phyloP scores from a whole-genome alignment of 2,797 vertebrate species.

The Erpetoichthys calabaricus region DNA sequence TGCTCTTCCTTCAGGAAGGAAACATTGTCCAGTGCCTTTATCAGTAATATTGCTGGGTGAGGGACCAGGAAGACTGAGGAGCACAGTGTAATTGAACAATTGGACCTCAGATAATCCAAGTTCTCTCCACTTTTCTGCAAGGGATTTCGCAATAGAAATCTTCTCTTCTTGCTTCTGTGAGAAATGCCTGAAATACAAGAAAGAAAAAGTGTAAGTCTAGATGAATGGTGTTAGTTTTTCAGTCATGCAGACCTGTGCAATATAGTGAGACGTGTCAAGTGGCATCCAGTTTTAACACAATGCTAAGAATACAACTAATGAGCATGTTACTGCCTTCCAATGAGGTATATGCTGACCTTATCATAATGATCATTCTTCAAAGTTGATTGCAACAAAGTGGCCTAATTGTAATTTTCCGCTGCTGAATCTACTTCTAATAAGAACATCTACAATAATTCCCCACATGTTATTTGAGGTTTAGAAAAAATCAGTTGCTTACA shows the following conservation, averaged over 20 bases:
- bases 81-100: conserved; percentile 71
- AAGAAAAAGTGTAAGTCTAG: conserved; percentile 3
- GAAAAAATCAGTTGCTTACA: too few species aligned
- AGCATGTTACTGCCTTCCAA: not conserved
- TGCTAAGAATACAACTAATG: not conserved
- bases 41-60: conserved; percentile 66
- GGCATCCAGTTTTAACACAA: not conserved
- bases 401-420: not conserved
- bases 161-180: conserved; percentile 46
- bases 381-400: not conserved
- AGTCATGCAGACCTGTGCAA: not conserved
- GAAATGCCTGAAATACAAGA: conserved; percentile 51
- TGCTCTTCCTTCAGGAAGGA: conserved; percentile 60
- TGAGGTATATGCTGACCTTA: not conserved
- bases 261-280: not conserved
- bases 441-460: too few species aligned
- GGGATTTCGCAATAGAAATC: conserved; percentile 44
- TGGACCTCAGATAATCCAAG: conserved; percentile 68
- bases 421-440: not conserved
- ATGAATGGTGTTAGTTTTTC: too few species aligned
- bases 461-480: too few species aligned
- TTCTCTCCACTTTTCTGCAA: conserved; percentile 67
- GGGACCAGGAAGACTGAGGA: conserved; percentile 65
- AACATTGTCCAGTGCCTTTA: conserved; percentile 55
- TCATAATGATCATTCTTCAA: not conserved